A percentile compares a stretch with the other conserved stretches of the same genome.
These are phyloP conservation scores for Mythimna impura DNA, from an alignment of 2,888 invertebrate species.

Conservation along the genomic window DNA sequence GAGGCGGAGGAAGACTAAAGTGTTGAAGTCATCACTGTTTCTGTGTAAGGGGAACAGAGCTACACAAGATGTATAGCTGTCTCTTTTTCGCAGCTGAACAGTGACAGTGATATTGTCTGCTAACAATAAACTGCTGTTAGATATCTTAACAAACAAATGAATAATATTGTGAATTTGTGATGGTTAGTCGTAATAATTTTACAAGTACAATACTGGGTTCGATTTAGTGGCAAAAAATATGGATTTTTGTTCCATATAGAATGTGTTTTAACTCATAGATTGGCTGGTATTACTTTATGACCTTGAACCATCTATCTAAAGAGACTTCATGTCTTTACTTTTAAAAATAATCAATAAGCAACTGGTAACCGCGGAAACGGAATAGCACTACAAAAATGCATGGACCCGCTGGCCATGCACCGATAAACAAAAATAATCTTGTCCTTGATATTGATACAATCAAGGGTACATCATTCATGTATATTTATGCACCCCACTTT, in stretches of 20 bases:
- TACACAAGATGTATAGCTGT: not conserved
- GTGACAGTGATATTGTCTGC: no score
- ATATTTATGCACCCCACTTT: conserved; percentile 60
- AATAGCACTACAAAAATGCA: not conserved
- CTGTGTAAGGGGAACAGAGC: no score
- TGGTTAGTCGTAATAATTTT: no score
- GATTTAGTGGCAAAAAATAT: no score
- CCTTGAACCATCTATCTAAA: not conserved
- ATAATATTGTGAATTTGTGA: no score
- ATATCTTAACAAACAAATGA: no score
- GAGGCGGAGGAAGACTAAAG: no score
- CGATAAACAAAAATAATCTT: conserved; percentile 22
- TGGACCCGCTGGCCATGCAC: not conserved
- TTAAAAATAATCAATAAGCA: not conserved
- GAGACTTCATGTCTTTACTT: no score
- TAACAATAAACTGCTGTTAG: no score
- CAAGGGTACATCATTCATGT: conserved; percentile 24
- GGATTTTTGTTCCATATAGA: no score
- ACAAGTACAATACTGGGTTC: no score
- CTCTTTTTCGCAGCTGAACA: not conserved
- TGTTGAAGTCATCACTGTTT: no score
- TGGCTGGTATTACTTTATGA: not conserved
- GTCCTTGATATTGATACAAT: conserved; percentile 31
- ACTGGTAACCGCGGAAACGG: not conserved
- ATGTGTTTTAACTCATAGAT: not conserved